A percentile compares a stretch with the other conserved stretches of the same genome.
Evolutionary conservation across 2,113 vertebrate genomes (phyloP).

Genomic region (Aptenodytes patagonicus): DNA sequence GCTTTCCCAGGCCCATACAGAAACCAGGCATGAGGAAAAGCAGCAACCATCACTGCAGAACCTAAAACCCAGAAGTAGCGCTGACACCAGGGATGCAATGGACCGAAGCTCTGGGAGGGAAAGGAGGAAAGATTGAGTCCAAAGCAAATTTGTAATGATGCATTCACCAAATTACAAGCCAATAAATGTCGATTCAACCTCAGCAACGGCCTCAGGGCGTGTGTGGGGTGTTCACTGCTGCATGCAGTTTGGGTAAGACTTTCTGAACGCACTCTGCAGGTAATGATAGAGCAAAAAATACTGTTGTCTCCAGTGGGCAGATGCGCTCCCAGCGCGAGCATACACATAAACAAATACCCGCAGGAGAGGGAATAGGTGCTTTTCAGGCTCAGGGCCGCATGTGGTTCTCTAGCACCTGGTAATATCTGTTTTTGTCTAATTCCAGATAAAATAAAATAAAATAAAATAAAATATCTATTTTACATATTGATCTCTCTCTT

Average conservation of each 20-base stretch:
- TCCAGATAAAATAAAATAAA: neutral
- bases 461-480: neutral
- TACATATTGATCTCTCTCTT: neutral
- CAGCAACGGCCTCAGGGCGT: neutral
- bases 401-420: neutral
- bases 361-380: neutral
- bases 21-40: neutral
- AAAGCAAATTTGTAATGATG: neutral
- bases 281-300: neutral
- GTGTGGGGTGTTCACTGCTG: neutral
- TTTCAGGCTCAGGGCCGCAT: neutral
- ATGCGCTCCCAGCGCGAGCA: rapidly evolving
- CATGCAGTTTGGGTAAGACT: too few relatives aligned
- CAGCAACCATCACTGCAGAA: neutral
- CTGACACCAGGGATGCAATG: rapidly evolving
- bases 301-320: neutral
- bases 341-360: neutral
- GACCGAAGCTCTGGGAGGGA: neutral
- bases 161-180: neutral
- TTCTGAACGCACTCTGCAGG: neutral
- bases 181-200: neutral
- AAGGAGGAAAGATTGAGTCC: rapidly evolving
- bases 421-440: neutral
- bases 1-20: neutral
- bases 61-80: neutral